Base-by-base conservation (phyloP, 1,140 invertebrate genomes). In the Drosophila nebulosa region DNA sequence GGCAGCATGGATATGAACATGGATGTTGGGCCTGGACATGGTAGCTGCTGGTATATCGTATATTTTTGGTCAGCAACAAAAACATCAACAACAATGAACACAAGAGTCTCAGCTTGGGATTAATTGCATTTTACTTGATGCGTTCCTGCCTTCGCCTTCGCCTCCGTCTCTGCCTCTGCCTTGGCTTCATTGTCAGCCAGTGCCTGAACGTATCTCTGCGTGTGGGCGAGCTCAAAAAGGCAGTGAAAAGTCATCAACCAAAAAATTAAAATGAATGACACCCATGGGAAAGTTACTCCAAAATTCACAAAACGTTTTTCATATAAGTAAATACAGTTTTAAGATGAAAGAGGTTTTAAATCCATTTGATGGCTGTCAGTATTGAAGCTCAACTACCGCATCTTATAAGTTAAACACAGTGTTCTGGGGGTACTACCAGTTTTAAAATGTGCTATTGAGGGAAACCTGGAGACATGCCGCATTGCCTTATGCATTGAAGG, bases 31-130 rank as follows among this genome's bases (percentile, higher is more conserved):
- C 65, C 30, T 64, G 69, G 42, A 52, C 53, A 32, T 36, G 30
- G 53, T 55, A 21, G 39, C 39, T 46, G 16, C 16, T 18, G 39
- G 39, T 16, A 21, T 46, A 21, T 46, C 39, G 39, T 46, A 46
- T 46, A 21, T 46, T 46, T 46, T 46, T 46, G 39, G 39, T 46
- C 39, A 46, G 16, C 39, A 46, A 46, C 16, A 46, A 46, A 46
- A 46, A 46, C 16, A 46, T 46, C 39, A 46, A 46, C 39, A 46
- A 46, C 39, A 46, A 46, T 46, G 39, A 46, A 46, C 39, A 46
- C 68, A 35, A 35, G 9, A 24, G 56, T 27, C 61, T 39, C 36
- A 4, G 52, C 58, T 70, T 51, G 68, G 69, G 58, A 64, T 73
- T 56, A 56, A 56, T 56, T 56, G 53, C 53, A 56, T 35, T 56